Percentiles rank a stretch among this genome's conserved stretches.
Conservation (phyloP, 1,140 invertebrate species). For the Tyrophagus putrescentiae region DNA sequence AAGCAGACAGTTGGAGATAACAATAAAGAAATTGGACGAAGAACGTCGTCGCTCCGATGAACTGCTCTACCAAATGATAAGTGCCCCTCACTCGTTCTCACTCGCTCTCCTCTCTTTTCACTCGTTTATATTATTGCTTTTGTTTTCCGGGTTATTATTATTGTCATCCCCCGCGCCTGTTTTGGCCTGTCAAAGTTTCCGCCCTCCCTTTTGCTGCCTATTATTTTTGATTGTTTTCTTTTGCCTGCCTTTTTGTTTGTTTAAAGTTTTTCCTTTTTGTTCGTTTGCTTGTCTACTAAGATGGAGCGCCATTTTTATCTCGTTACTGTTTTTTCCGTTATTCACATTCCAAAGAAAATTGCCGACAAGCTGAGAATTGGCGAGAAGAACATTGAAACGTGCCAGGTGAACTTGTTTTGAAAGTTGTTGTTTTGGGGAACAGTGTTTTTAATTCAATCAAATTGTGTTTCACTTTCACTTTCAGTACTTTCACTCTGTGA, state of each 20-base stretch:
- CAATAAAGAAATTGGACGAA: constrained; percentile 82
- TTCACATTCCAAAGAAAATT: constrained; percentile 75
- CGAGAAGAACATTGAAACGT: constrained; percentile 83
- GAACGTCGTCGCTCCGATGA: constrained; percentile 92
- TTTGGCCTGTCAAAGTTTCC: too few relatives aligned
- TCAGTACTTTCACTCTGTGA: constrained; percentile 42
- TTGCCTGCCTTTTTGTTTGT: neutral
- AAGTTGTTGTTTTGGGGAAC: neutral
- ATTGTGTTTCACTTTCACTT: constrained; percentile 31
- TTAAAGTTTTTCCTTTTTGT: neutral
- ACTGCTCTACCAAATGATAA: constrained; percentile 77
- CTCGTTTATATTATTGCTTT: too few relatives aligned
- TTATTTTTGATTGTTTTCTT: neutral
- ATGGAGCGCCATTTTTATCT: neutral
- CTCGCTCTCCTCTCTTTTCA: too few relatives aligned
- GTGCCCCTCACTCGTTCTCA: neutral
- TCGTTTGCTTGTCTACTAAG: neutral
- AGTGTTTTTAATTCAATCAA: neutral
- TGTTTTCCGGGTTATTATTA: too few relatives aligned
- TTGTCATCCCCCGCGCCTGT: too few relatives aligned
- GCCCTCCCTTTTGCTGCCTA: too few relatives aligned
- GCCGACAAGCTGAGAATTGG: constrained; percentile 78
- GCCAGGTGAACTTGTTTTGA: constrained; percentile 59
- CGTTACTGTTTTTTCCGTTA: neutral
- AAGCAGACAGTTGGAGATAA: constrained; percentile 86